phyloP scores from a whole-genome alignment of 1,140 invertebrate species.

The Dinothrombium tinctorium region DNA sequence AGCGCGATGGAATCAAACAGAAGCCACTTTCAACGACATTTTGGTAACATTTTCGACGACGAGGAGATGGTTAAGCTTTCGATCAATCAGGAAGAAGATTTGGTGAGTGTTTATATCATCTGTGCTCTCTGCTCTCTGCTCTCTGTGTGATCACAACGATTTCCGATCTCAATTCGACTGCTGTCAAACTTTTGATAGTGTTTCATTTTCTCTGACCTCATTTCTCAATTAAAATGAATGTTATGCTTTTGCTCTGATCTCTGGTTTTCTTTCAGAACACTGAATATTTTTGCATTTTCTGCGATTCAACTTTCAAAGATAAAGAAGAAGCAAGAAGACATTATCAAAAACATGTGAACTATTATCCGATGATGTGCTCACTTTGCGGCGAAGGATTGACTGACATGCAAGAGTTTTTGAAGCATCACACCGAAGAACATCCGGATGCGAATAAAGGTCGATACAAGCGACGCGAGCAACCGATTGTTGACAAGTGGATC shows the following conservation, averaged over 20 bases:
- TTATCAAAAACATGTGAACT: slow-evolving; percentile 4
- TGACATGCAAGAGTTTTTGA: slow-evolving; percentile 4
- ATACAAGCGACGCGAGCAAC: slow-evolving; percentile 4
- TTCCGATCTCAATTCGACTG: neutral
- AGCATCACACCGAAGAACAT: slow-evolving; percentile 3
- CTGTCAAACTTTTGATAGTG: neutral
- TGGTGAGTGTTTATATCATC: neutral
- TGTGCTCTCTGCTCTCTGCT: neutral
- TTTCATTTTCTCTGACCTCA: neutral
- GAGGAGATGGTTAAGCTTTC: neutral
- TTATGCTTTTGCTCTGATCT: neutral
- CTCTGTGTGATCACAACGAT: neutral
- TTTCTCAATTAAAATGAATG: neutral
- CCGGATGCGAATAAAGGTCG: slow-evolving; percentile 4
- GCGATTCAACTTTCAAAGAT: neutral
- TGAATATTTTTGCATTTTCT: slow-evolving; percentile 5
- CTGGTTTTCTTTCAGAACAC: neutral
- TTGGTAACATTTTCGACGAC: neutral
- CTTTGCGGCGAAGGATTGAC: slow-evolving; percentile 1
- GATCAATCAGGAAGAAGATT: neutral
- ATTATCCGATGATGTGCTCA: slow-evolving; percentile 5
- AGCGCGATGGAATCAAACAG: neutral
- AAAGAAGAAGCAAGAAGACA: slow-evolving; percentile 1
- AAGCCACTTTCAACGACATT: neutral
- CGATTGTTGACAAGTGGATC: slow-evolving; percentile 4